Base-by-base conservation (phyloP, 2,113 vertebrate species). In the Spilogale gracilis region DNA sequence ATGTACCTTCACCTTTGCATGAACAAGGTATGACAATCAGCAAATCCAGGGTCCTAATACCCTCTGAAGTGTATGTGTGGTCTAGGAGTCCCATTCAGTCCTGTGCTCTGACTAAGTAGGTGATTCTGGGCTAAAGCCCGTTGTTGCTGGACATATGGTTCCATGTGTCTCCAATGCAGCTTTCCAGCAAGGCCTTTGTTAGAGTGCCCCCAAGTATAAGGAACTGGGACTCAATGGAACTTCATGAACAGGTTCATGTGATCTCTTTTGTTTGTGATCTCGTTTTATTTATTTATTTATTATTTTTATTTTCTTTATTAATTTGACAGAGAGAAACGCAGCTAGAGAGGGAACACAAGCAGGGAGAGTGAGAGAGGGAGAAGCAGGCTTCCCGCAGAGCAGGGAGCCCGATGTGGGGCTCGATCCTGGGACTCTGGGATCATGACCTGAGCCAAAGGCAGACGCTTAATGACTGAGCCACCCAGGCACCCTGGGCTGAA, bases 41-140 rank as follows among this genome's bases (percentile, higher is more conserved):
- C 43, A 85, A 91, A 67, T 0, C 5, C 27, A 86, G 27, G 10
- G 50, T 60, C 67, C 23, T 38, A 27, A 60, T 2, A 30, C 17
- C 30, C 50, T 91, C 45, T 0, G 0, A 63, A 56, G 83, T 27
- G 1, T 23, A 30, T 1, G 0, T 1, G 25, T 21, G 60, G 12
- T 12, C 50, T 58, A 27, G 8, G 27, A 63, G 50, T 61, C 13
- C 67, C 32, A n/a, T 10, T 82, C 30, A 38, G 32, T 30, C 79
- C 45, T 61, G 38, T 45, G 27, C 58, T 45, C 43, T 7, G 67
- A 8, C 61, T 63, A 27, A 58, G 58, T 58, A 58, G 20, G 56
- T 21, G 8, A 58, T 17, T 65, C n/a, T 2, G 5, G 74, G 43
- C 43, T n/a, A 23, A 21, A 32, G 8, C 13, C 20, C 38, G 38